These are phyloP conservation scores for Malurus leucopterus DNA, from an alignment of 2,797 vertebrate species.

Conservation along the genomic window DNA sequence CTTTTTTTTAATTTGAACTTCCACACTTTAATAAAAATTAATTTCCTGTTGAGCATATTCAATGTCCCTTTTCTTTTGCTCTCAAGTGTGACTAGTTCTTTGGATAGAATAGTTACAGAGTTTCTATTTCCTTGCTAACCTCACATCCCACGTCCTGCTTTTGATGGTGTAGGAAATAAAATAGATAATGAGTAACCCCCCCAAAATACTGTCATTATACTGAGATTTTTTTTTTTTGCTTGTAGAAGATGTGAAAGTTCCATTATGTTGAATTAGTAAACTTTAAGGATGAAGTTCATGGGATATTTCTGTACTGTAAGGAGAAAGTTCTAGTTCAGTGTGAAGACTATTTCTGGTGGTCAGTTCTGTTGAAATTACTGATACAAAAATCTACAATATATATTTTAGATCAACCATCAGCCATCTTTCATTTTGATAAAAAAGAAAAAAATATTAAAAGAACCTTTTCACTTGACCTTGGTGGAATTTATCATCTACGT, in stretches of 20 bases:
- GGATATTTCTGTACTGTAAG: not conserved
- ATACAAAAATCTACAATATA: rapidly evolving
- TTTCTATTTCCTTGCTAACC: not conserved
- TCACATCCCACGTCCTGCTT: not conserved
- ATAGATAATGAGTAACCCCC: not conserved
- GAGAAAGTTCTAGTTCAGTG: not conserved
- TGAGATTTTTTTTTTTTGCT: not conserved
- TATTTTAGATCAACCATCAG: not conserved
- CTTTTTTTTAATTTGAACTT: not conserved
- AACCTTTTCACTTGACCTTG: not conserved
- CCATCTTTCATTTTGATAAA: not conserved
- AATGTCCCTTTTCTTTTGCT: not conserved
- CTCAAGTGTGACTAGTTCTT: not conserved
- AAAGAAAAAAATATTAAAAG: not conserved
- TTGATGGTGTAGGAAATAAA: not conserved
- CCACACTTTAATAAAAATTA: not conserved
- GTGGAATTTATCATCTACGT: not conserved
- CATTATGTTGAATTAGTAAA: not conserved
- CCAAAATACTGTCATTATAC: not conserved
- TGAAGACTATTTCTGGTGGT: not conserved
- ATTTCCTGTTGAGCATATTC: rapidly evolving
- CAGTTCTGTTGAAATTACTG: not conserved
- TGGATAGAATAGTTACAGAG: not conserved
- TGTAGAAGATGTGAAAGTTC: not conserved
- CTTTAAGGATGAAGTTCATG: not conserved